Conservation (phyloP, 2,888 invertebrate species). For the Mesoligia furuncula region DNA sequence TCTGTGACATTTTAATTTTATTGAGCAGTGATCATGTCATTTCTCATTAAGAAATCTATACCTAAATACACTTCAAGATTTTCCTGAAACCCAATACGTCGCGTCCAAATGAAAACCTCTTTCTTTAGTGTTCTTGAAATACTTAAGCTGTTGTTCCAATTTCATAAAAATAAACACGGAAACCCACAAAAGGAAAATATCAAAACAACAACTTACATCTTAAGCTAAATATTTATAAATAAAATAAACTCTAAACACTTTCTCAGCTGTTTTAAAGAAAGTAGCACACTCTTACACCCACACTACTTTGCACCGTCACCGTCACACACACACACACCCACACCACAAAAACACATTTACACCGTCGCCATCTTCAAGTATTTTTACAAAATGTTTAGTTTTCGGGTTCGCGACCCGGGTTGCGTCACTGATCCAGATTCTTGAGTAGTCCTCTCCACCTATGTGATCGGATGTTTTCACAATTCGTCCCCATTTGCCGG, state of each 20-base stretch:
- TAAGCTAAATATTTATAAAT: slow-evolving; percentile 1
- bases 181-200: background rate
- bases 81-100: background rate
- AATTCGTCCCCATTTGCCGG: slow-evolving; percentile 55
- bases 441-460: slow-evolving; percentile 24
- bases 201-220: background rate
- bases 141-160: background rate
- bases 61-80: too few species aligned
- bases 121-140: background rate
- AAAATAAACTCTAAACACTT: slow-evolving; percentile 11
- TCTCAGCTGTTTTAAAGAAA: slow-evolving; percentile 10
- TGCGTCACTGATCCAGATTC: slow-evolving; percentile 57
- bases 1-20: background rate
- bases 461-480: slow-evolving; percentile 57
- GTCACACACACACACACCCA: background rate
- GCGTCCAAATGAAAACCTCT: background rate
- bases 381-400: slow-evolving; percentile 56
- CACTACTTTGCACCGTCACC: background rate
- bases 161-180: background rate
- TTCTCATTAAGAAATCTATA: too few species aligned
- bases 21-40: background rate
- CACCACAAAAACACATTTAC: slow-evolving; percentile 11
- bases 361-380: slow-evolving; percentile 18
- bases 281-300: slow-evolving; percentile 7
- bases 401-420: slow-evolving; percentile 46